Percentiles rank a stretch among this genome's conserved stretches.
Conservation (phyloP, 2,888 invertebrate species). For the Charanyca ferruginea region DNA sequence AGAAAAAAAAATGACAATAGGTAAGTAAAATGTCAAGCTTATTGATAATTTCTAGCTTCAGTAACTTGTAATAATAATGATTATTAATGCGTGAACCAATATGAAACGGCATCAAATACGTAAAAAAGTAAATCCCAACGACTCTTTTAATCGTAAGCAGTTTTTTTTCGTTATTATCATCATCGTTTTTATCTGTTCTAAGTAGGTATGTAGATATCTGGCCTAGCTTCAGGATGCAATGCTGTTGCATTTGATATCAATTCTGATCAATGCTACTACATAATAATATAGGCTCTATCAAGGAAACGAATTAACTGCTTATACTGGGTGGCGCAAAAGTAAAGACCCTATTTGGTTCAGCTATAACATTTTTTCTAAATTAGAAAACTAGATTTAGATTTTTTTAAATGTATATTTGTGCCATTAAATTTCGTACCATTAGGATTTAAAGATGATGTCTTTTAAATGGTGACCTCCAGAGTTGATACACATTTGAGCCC, state of each 20-base stretch:
- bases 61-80: background rate
- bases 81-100: conserved; percentile 17
- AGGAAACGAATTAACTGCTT: no score
- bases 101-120: conserved; percentile 66
- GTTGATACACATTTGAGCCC: no score
- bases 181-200: background rate
- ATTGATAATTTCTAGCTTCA: conserved; percentile 21
- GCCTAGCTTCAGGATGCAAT: background rate
- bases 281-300: no score
- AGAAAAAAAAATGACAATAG: conserved; percentile 47
- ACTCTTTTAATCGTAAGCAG: conserved; percentile 63
- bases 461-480: no score
- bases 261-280: background rate
- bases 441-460: no score
- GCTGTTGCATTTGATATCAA: background rate
- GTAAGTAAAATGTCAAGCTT: conserved; percentile 51
- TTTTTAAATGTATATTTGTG: no score
- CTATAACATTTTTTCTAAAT: no score
- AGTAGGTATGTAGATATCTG: background rate
- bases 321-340: no score
- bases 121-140: conserved; percentile 68
- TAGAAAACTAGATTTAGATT: no score
- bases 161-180: conserved; percentile 21
- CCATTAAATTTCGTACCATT: no score
- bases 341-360: no score